Percentiles rank a stretch among this genome's conserved stretches.
These are phyloP conservation scores for Catostylus mosaicus DNA, from an alignment of 30 jellyfish, hydroid and myxozoan species.

Conservation along the genomic window DNA sequence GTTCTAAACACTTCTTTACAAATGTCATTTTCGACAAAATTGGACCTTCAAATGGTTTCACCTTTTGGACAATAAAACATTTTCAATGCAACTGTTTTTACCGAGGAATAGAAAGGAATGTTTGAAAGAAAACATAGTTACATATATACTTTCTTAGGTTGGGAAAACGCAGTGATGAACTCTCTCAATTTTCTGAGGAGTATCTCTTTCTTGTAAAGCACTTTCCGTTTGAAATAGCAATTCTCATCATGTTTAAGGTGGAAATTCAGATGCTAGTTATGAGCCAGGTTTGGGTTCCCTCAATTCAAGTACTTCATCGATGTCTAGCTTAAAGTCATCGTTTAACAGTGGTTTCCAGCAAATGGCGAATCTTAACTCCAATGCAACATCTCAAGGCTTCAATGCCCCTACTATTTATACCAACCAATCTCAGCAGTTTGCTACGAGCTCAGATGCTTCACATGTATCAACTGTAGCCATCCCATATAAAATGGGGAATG, in stretches of 20 bases:
- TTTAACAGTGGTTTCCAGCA: slow-evolving; percentile 4
- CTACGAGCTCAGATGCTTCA: background rate
- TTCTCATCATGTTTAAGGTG: slow-evolving; percentile 7
- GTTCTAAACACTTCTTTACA: too few relatives aligned
- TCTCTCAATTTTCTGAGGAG: background rate
- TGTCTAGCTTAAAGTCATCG: slow-evolving; percentile 28
- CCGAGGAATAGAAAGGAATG: too few relatives aligned
- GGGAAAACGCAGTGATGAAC: background rate
- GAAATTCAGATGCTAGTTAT: background rate
- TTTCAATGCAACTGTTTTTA: too few relatives aligned
- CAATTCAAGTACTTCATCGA: slow-evolving; percentile 33
- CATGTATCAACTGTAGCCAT: background rate
- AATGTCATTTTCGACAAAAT: too few relatives aligned
- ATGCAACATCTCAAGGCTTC: background rate
- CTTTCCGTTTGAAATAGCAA: background rate
- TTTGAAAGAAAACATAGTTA: too few relatives aligned
- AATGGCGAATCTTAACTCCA: background rate
- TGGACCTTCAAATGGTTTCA: too few relatives aligned
- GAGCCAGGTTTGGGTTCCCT: slow-evolving; percentile 12
- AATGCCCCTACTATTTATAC: background rate
- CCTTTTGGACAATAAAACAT: too few relatives aligned
- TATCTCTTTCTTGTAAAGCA: background rate
- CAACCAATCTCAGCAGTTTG: background rate
- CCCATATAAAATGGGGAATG: background rate
- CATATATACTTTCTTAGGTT: background rate